A percentile compares a stretch with the other conserved stretches of the same genome.
These are phyloP conservation scores for Psittacula echo DNA, from an alignment of 2,797 vertebrate genomes.

Conservation along the genomic window DNA sequence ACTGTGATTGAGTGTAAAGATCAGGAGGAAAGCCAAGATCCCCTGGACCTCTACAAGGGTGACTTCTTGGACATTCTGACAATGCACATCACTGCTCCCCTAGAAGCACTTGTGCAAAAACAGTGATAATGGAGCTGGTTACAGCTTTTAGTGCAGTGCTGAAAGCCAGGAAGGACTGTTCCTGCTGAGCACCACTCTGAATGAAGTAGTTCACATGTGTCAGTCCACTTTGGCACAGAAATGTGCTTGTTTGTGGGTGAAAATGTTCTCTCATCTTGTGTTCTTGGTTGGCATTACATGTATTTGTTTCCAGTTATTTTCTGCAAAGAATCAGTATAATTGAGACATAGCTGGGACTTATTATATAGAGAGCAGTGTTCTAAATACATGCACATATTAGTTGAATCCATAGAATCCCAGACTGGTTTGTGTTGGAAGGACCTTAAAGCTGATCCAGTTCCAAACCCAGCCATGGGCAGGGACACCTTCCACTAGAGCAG, in stretches of 20 bases:
- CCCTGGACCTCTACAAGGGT: background rate
- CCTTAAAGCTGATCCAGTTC: background rate
- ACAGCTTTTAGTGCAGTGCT: fast-evolving
- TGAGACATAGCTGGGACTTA: background rate
- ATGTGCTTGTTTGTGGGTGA: background rate
- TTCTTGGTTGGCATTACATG: background rate
- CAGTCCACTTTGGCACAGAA: background rate
- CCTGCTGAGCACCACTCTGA: background rate
- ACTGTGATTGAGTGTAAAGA: fast-evolving
- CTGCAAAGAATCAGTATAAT: background rate
- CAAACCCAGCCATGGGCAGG: background rate
- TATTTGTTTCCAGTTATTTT: background rate
- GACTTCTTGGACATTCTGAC: constrained; percentile 46
- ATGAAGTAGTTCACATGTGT: background rate
- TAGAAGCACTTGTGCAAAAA: background rate
- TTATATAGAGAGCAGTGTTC: background rate
- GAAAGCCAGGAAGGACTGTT: background rate
- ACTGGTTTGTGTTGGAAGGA: background rate
- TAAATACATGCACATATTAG: background rate
- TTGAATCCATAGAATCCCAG: background rate
- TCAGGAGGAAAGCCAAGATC: background rate
- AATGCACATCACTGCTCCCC: background rate
- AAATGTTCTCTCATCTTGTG: background rate
- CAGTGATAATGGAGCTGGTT: background rate
- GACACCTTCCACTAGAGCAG: background rate